A percentile compares a stretch with the other conserved stretches of the same genome.
phyloP scores from a whole-genome alignment of 1,140 invertebrate genomes.

The Drosophila elegans region DNA sequence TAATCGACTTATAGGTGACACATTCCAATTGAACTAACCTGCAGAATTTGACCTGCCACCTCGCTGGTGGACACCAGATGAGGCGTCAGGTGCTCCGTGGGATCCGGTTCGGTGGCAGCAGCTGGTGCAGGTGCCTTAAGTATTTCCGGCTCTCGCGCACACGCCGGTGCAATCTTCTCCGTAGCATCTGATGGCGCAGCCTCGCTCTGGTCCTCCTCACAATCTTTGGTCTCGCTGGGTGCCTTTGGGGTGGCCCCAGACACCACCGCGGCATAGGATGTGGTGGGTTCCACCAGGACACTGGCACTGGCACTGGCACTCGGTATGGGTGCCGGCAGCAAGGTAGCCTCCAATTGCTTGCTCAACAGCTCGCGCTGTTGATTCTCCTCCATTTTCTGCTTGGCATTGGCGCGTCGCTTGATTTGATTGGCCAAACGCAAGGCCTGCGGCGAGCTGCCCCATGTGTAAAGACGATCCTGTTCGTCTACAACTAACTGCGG shows the following conservation, averaged over 20 bases:
- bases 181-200: conserved; percentile 57
- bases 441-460: conserved; percentile 92
- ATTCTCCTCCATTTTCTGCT: conserved; percentile 85
- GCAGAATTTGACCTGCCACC: conserved; percentile 86
- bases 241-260: conserved; percentile 58
- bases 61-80: conserved; percentile 87
- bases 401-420: conserved; percentile 86
- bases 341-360: conserved; percentile 72
- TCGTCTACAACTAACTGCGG: conserved; percentile 89
- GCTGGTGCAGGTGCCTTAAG: conserved; percentile 4
- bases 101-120: conserved; percentile 64
- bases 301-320: conserved; percentile 20
- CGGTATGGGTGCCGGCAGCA: conserved; percentile 40
- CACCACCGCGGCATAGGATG: conserved; percentile 70
- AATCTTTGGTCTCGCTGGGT: conserved; percentile 53
- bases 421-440: conserved; percentile 89
- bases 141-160: conserved; percentile 6
- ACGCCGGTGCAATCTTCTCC: conserved; percentile 33
- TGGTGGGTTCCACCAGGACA: conserved; percentile 57
- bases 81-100: conserved; percentile 86
- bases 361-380: conserved; percentile 75
- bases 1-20: no score
- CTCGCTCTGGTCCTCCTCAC: conserved; percentile 34
- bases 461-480: conserved; percentile 89
- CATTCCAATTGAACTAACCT: conserved; percentile 79